Evolutionary conservation across 2,888 invertebrate species (phyloP).

Genomic region (Drosophila longiperda): DNA sequence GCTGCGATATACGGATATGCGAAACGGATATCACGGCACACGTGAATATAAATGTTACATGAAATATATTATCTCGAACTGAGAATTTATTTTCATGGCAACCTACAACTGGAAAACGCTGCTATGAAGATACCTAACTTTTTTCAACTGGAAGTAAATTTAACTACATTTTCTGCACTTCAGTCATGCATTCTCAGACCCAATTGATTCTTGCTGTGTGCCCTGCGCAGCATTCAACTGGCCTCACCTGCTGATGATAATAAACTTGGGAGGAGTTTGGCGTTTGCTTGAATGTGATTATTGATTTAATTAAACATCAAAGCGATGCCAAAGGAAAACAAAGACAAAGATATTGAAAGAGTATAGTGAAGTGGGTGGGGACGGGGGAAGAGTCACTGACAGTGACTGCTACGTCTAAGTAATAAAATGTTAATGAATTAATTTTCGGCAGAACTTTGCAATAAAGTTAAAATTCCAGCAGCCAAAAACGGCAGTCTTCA

Average conservation of each 20-base stretch:
- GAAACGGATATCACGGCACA: conserved; percentile 25
- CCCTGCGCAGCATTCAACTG: background rate
- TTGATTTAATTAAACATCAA: conserved; percentile 80
- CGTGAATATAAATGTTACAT: conserved; percentile 20
- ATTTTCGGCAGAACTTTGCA: conserved; percentile 69
- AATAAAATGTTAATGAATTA: conserved; percentile 79
- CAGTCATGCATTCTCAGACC: background rate
- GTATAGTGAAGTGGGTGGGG: background rate
- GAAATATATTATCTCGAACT: conserved; percentile 63
- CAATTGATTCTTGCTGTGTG: conserved; percentile 13
- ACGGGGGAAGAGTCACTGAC: background rate
- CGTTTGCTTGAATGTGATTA: conserved; percentile 62
- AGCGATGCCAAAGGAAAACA: conserved; percentile 51
- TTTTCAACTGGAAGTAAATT: background rate
- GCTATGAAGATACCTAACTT: background rate
- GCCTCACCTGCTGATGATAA: conserved; percentile 21
- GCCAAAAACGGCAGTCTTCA: conserved; percentile 1
- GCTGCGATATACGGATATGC: conserved; percentile 31
- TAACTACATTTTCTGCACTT: background rate
- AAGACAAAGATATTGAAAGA: conserved; percentile 16
- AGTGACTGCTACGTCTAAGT: conserved; percentile 46
- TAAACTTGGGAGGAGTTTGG: conserved; percentile 40
- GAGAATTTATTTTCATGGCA: conserved; percentile 60
- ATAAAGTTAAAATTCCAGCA: conserved; percentile 37
- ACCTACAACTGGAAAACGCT: background rate